Percentiles rank a stretch among this genome's conserved stretches.
These are phyloP conservation scores for Myanophis thanlyinensis DNA, from an alignment of 2,113 vertebrate species.

Conservation along the genomic window DNA sequence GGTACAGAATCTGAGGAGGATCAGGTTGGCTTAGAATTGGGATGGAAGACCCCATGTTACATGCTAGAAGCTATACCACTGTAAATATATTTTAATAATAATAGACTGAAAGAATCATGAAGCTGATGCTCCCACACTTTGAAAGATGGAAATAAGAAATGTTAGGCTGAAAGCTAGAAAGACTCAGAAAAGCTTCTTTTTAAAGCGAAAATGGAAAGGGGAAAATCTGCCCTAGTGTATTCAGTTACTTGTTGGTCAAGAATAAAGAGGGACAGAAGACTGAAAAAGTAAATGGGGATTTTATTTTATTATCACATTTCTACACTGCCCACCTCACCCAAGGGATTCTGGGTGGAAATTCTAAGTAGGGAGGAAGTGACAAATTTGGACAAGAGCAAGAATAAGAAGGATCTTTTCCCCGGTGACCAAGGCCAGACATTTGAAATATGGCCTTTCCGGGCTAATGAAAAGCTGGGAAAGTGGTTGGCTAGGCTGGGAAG, in stretches of 20 bases:
- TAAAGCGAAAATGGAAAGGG: not conserved
- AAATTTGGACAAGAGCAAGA: not conserved
- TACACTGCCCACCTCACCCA: not conserved
- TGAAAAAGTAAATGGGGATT: not conserved
- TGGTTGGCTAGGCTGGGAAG: not conserved
- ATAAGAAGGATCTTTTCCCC: not conserved
- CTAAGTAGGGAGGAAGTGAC: not conserved
- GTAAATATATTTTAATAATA: not conserved
- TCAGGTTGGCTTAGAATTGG: not conserved
- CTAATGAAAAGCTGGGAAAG: not conserved
- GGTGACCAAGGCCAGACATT: not conserved
- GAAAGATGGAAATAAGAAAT: not conserved
- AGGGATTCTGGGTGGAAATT: not conserved
- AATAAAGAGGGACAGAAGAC: not conserved
- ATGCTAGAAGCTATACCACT: not conserved
- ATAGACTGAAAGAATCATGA: not conserved
- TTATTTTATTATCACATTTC: not conserved
- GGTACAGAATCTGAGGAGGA: not conserved
- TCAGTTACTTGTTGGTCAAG: not conserved
- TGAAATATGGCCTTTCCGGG: not conserved
- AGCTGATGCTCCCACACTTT: not conserved
- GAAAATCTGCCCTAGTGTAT: not conserved
- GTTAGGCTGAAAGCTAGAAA: not conserved
- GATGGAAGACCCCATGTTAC: not conserved
- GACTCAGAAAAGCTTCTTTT: not conserved